Evolutionary conservation across 2,797 vertebrate species (phyloP).

Genomic region (Lepus oiostolus): DNA sequence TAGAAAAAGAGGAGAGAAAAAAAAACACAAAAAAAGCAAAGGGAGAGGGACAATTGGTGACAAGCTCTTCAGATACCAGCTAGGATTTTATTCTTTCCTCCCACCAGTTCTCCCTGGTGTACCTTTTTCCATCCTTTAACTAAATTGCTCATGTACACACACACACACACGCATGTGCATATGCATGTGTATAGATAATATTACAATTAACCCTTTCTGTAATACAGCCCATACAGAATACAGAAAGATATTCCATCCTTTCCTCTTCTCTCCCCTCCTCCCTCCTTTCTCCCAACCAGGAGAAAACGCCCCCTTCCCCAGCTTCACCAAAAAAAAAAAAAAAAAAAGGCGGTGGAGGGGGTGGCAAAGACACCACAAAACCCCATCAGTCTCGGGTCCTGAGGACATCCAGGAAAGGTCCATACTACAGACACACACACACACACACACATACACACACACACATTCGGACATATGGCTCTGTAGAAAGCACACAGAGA

Average conservation of each 20-base stretch:
- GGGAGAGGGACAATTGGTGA: slow-evolving; percentile 80
- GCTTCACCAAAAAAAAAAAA: slow-evolving; percentile 60
- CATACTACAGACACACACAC: slow-evolving; percentile 56
- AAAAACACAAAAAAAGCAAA: slow-evolving; percentile 51
- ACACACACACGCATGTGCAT: slow-evolving; percentile 44
- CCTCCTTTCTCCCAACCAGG: slow-evolving; percentile 77
- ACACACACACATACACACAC: neutral
- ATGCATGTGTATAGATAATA: slow-evolving; percentile 13
- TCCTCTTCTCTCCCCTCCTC: slow-evolving; percentile 74
- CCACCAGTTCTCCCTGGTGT: slow-evolving; percentile 40
- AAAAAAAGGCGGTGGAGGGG: neutral
- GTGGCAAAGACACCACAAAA: slow-evolving; percentile 67
- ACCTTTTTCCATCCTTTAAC: slow-evolving; percentile 75
- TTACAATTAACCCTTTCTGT: slow-evolving; percentile 76
- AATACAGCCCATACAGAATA: slow-evolving; percentile 49
- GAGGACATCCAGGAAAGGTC: slow-evolving; percentile 70
- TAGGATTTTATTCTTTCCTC: slow-evolving; percentile 76
- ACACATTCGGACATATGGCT: slow-evolving; percentile 72
- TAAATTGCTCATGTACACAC: slow-evolving; percentile 70
- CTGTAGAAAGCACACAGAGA: slow-evolving; percentile 67
- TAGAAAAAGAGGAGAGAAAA: slow-evolving; percentile 9
- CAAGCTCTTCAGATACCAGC: slow-evolving; percentile 81
- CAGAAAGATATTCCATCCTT: slow-evolving; percentile 68
- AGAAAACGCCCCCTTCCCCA: slow-evolving; percentile 83
- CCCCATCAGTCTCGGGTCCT: slow-evolving; percentile 56